A percentile compares a stretch with the other conserved stretches of the same genome.
Conservation (phyloP, 2,888 invertebrate genomes). For the Zele albiditarsus region DNA sequence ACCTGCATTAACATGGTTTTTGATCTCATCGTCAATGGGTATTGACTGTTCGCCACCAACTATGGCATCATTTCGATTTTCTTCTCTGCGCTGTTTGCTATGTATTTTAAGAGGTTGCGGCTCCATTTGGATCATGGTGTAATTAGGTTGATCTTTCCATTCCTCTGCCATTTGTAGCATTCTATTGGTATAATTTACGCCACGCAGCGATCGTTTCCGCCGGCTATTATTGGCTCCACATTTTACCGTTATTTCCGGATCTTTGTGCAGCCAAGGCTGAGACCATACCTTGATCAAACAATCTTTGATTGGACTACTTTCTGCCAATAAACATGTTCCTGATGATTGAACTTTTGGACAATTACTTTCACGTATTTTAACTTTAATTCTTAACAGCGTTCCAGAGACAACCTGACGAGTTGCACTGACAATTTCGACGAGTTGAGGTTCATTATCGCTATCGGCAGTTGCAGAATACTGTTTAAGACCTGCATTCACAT, state of each 20-base stretch:
- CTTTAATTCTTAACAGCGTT: constrained; percentile 75
- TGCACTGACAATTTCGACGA: constrained; percentile 73
- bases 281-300: constrained; percentile 77
- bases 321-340: constrained; percentile 60
- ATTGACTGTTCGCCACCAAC: constrained; percentile 47
- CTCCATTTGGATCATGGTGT: too few species aligned
- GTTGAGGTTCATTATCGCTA: constrained; percentile 56
- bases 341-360: constrained; percentile 71
- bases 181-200: constrained; percentile 60
- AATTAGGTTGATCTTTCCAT: constrained; percentile 47
- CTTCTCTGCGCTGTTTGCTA: too few species aligned
- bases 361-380: constrained; percentile 76
- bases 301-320: constrained; percentile 58
- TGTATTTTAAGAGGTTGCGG: too few species aligned
- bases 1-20: constrained; percentile 51
- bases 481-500: constrained; percentile 51
- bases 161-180: constrained; percentile 56
- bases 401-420: constrained; percentile 76
- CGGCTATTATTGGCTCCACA: constrained; percentile 48
- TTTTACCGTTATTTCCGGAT: constrained; percentile 65
- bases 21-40: constrained; percentile 51
- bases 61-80: too few species aligned
- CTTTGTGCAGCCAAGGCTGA: constrained; percentile 75
- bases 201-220: constrained; percentile 57
- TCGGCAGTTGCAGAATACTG: constrained; percentile 57